Base-by-base conservation (phyloP, 1,140 invertebrate species). In the Drosophila ficusphila region DNA sequence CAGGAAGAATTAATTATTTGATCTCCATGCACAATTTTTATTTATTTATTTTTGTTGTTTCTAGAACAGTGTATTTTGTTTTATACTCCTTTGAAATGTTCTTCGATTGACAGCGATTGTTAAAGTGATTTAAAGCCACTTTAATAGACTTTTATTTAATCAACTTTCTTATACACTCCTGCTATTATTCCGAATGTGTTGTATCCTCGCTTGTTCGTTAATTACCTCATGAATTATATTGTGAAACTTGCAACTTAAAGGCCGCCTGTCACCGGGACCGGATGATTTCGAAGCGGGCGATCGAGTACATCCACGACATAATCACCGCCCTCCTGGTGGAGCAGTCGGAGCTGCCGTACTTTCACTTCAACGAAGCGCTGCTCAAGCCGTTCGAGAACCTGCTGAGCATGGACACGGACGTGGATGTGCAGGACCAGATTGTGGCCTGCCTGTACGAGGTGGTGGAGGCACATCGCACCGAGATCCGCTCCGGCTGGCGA, bases 331-430 rank as follows among this genome's bases (percentile, higher is more conserved):
- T 98, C 12, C 92, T 99, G n/a, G 96, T 97, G 74, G 96, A 97
- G 83, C 96, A 97, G 89, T 93, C 95, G 0, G 98, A 99, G 91
- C 91, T 97, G 39, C 95, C 97, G 0, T 96, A 98, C 92, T 99
- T 98, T 90, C 97, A 99, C 89, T 98, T 98, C 86, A 98, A 99
- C 90, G 98, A 98, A 92, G 96, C 97, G 1, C 92, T 99, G 3
- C 96, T 98, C 69, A 98, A 99, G 86, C 97, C 97, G 0, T 98
- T 98, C 91, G 97, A 99, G 92, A 98, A 98, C 91, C 93, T 99
- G 14, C 92, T 99, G 0, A 98, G 97, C 91, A 93, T 98, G 57
- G 97, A 98, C 91, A 92, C 98, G 91, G 97, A 98, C 91, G 94
- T 95, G 64, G 97, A 98, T 92, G 96, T 98, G 85, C 90, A 95